Base-by-base conservation (phyloP, 2,113 vertebrate genomes). In the Xyrauchen texanus region DNA sequence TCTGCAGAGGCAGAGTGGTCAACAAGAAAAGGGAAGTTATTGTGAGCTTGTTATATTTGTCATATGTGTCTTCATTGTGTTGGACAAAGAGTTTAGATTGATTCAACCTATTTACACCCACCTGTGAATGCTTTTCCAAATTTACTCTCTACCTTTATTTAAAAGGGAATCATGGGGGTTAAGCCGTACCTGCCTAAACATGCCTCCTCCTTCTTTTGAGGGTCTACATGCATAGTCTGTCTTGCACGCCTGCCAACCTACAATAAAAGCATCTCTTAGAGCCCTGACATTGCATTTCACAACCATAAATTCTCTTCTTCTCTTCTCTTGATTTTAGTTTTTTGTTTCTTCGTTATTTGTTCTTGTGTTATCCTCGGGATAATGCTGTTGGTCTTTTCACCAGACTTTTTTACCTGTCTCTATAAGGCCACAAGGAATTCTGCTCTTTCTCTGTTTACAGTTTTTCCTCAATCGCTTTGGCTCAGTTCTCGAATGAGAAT, bases 211-310 rank as follows among this genome's bases (percentile, higher is more conserved):
- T 78, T 80, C 73, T 69, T 77, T 72, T 68, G 53, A 74, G 82
- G 81, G 84, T 73, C 84, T 85, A 78, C 82, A 3, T 86, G 69
- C 74, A 74, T 77, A 87, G 77, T 70, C 89, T 86, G 89, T 90
- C 85, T 85, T 75, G 77, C 80, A 86, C 78, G 87, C 86, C 83
- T 89, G 85, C 71, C 85, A 85, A 76, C 62, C 7, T 84, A 44
- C 44, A 86, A 79, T 84, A 87, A 89, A 79, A 83, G 42, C 52
- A 64, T 62, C 12, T 72, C 79, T 76, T 79, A 84, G 45, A 12
- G 68, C 76, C 68, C 81, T 68, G 68, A 64, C 7, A 46, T 76
- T 88, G 87, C 47, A 45, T 89, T 89, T 88, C 86, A 86, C 82
- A 88, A 86, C 51, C 81, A 88, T 88, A 85, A 85, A 74, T 88